phyloP scores from a whole-genome alignment of 2,797 vertebrate genomes.

The Thripadectes ignobilis region DNA sequence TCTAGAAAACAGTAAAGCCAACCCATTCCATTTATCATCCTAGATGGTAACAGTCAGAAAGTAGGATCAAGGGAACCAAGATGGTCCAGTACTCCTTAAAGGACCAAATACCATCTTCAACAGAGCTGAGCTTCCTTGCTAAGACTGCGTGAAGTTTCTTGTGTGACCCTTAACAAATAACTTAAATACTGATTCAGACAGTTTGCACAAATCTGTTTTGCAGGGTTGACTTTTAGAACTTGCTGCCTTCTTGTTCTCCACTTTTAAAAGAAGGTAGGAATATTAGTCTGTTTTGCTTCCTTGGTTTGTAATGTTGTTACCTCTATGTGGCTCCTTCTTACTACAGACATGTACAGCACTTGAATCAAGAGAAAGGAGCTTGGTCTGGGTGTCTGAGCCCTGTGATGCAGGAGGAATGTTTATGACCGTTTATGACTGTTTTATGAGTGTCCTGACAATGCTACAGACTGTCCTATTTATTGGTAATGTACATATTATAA shows the following conservation, averaged over 20 bases:
- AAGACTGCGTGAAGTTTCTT: not conserved
- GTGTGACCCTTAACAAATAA: not conserved
- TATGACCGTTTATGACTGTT: not conserved
- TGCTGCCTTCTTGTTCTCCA: not conserved
- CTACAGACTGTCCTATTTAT: not conserved
- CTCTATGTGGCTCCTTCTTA: not conserved
- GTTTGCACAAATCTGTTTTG: not conserved
- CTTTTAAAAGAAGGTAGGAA: not conserved
- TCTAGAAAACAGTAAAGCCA: not conserved
- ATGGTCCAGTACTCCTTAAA: not conserved
- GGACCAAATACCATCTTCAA: not conserved
- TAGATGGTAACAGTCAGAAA: not conserved
- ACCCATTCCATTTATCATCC: not conserved
- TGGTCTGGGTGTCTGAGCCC: not conserved
- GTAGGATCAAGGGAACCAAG: not conserved
- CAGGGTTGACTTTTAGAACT: not conserved
- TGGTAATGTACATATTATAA: not conserved
- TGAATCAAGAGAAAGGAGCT: not conserved
- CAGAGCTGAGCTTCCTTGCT: not conserved
- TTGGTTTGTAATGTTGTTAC: not conserved
- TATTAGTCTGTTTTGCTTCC: not conserved
- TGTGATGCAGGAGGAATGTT: not conserved
- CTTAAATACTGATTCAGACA: fast-evolving
- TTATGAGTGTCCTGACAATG: not conserved
- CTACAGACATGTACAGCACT: fast-evolving